Conservation (phyloP, 2,888 invertebrate genomes). For the Drosophila ustulata region DNA sequence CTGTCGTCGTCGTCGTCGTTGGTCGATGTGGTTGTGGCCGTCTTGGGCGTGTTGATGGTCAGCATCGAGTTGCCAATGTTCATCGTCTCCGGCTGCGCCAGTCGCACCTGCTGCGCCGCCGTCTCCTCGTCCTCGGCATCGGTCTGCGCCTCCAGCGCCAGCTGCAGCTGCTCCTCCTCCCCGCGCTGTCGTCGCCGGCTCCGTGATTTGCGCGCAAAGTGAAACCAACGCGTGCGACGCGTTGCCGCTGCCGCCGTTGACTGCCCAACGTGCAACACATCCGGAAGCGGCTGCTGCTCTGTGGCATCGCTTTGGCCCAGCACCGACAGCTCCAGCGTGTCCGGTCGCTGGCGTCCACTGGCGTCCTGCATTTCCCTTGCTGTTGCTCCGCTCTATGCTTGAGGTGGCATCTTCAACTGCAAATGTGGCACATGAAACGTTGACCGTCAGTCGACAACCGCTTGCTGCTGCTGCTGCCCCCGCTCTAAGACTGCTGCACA, state of each 20-base stretch:
- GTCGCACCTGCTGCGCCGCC: conserved; percentile 44
- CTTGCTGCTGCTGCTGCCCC: no score
- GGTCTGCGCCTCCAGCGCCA: conserved; percentile 36
- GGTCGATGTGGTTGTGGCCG: conserved; percentile 39
- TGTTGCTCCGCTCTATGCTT: not conserved
- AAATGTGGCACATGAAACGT: not conserved
- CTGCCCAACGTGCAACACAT: conserved; percentile 1
- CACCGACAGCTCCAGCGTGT: conserved; percentile 86
- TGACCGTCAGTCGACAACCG: no score
- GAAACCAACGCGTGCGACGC: conserved; percentile 63
- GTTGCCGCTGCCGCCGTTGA: conserved; percentile 8
- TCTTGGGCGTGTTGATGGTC: conserved; percentile 64
- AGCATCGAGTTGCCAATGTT: conserved; percentile 73
- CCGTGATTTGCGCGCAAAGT: conserved; percentile 61
- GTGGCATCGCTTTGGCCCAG: conserved; percentile 80
- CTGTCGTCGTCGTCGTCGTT: conserved; percentile 69
- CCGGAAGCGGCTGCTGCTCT: not conserved
- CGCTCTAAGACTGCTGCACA: not conserved
- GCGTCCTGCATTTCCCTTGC: conserved; percentile 70
- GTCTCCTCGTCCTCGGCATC: conserved; percentile 36
- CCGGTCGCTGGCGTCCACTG: conserved; percentile 73
- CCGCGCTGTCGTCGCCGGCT: conserved; percentile 34
- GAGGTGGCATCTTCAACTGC: conserved; percentile 23
- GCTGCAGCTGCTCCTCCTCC: conserved; percentile 43
- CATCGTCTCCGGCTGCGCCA: conserved; percentile 75